Percentiles rank a stretch among this genome's conserved stretches.
Conservation (phyloP, 2,888 invertebrate genomes). For the Cloeon dipterum region DNA sequence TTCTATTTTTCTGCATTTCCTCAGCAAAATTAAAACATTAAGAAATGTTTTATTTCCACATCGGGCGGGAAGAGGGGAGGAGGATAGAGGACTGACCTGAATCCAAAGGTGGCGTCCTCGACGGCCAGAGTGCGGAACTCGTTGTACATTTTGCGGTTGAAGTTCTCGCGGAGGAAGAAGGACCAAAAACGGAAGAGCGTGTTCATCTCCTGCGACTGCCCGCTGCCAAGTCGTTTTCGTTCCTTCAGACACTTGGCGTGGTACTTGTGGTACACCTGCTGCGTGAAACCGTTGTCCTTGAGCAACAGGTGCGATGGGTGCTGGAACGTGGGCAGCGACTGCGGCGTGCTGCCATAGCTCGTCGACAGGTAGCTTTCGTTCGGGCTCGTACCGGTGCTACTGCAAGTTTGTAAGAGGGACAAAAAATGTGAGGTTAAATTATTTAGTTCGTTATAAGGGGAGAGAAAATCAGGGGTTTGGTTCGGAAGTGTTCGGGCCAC, state of each 20-base stretch:
- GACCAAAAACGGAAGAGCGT: conserved; percentile 99
- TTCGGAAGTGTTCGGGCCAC: too few relatives aligned
- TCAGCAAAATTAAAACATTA: not conserved
- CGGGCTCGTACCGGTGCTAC: conserved; percentile 57
- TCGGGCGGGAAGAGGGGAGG: too few relatives aligned
- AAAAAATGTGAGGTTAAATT: too few relatives aligned
- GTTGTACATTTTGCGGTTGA: conserved; percentile 93
- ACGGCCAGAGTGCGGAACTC: conserved; percentile 83
- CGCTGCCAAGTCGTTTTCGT: conserved; percentile 76
- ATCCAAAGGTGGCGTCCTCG: conserved; percentile 79
- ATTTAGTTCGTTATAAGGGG: too few relatives aligned
- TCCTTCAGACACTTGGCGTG: conserved; percentile 86
- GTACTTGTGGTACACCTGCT: conserved; percentile 93
- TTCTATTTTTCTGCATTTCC: too few relatives aligned
- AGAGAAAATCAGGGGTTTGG: too few relatives aligned
- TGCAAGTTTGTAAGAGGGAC: too few relatives aligned
- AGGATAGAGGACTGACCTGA: conserved; percentile 43
- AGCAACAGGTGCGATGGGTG: conserved; percentile 90
- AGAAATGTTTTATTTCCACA: not conserved
- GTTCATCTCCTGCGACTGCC: conserved; percentile 97
- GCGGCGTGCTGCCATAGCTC: conserved; percentile 59
- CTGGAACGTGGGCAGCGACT: conserved; percentile 73
- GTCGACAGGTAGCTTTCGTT: conserved; percentile 37
- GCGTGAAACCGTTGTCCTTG: conserved; percentile 92
- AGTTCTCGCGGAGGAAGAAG: conserved; percentile 94